Conservation (phyloP, 2,797 vertebrate genomes). For the Gobionotothen gibberifrons region DNA sequence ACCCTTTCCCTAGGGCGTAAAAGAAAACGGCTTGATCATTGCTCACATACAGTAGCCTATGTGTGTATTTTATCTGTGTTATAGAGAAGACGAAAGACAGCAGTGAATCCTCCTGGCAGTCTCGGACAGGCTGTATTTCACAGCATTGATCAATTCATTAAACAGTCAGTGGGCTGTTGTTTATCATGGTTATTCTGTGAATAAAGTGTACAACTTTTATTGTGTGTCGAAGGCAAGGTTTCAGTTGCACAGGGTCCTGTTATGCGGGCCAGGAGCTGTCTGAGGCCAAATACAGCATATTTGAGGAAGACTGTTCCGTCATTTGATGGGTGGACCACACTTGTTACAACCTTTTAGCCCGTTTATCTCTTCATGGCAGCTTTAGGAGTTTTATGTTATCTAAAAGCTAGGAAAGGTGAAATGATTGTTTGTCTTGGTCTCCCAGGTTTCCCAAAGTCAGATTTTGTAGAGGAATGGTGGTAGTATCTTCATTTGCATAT, state of each 20-base stretch:
- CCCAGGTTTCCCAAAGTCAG: neutral
- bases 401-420: neutral
- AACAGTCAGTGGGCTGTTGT: slow-evolving; percentile 43
- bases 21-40: slow-evolving; percentile 16
- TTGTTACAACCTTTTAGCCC: slow-evolving; percentile 3
- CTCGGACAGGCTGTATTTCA: slow-evolving; percentile 53
- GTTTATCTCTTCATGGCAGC: slow-evolving; percentile 32
- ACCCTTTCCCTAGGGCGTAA: neutral
- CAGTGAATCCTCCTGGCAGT: slow-evolving; percentile 22
- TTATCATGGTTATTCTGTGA: slow-evolving; percentile 51
- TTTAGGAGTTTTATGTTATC: neutral
- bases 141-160: slow-evolving; percentile 67
- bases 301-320: slow-evolving; percentile 11
- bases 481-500: neutral
- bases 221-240: neutral
- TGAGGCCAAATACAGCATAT: neutral
- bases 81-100: slow-evolving; percentile 15
- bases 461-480: neutral
- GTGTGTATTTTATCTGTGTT: neutral
- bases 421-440: neutral
- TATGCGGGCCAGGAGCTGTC: neutral
- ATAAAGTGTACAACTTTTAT: slow-evolving; percentile 41
- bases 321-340: neutral
- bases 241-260: slow-evolving; percentile 10
- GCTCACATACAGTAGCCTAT: neutral